Base-by-base conservation (phyloP, 92 coral and sea anemone genomes). In the Muricea muricata region DNA sequence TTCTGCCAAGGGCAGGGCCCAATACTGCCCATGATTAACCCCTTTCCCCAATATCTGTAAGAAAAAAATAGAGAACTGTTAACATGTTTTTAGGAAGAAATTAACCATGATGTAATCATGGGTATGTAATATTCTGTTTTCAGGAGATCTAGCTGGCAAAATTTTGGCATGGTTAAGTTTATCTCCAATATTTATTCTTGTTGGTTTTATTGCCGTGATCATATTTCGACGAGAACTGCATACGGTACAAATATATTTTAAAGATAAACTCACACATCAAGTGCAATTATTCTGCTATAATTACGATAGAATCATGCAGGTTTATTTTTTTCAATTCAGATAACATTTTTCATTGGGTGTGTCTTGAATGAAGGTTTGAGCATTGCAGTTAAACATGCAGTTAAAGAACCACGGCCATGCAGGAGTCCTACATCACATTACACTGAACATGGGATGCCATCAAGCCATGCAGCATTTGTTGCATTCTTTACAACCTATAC, bases 381-480 rank as follows among this genome's bases (percentile, higher is more conserved):
- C 61, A 66, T 91, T 80, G 81, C 83, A 28, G 63, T 93, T 35
- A 97, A 97, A 65, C 93, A 91, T 60, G 73, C 91, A 0, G 72
- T 97, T 47, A 91, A 94, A 20, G 92, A 93, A 83, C 93, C 97
- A 15, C 85, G 99, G 15, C 99, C 94, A 26, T 97, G 99, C 80
- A 89, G 94, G 18, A 87, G 86, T 58, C 99, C 93, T 72, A 26
- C 91, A 14, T 93, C 93, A 75, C 83, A 92, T 35, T 88, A 89
- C 42, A 74, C 87, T 7, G 75, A 90, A 21, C 84, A 89, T 92
- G 99, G 93, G 66, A 97, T 97, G 99, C 99, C 99, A 0, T 97
- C 99, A 39, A 94, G 94, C 86, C 99, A 97, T 80, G 86, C 99
- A 31, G 92, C 94, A 82, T 97, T 97, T 81, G 92, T 93, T 89